phyloP scores from a whole-genome alignment of 1,140 invertebrate species.

The Aphidius ervi region DNA sequence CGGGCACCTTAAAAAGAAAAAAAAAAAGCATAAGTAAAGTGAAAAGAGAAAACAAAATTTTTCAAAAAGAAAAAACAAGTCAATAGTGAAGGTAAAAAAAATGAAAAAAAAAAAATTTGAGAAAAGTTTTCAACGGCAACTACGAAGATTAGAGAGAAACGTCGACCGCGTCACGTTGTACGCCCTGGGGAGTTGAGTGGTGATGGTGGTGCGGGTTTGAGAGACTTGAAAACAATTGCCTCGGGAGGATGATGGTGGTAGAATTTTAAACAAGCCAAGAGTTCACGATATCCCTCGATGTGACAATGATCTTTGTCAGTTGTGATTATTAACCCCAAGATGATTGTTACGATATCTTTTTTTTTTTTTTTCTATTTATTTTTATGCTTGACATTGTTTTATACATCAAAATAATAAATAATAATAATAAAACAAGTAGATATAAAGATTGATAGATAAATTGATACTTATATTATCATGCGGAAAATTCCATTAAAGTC shows the following conservation, averaged over 20 bases:
- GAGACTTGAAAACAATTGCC: conserved; percentile 42
- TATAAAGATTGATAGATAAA: too few species aligned
- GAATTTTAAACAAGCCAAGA: conserved; percentile 38
- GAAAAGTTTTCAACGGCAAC: conserved; percentile 26
- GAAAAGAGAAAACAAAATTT: neutral
- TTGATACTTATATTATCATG: neutral
- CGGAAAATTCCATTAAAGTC: conserved; percentile 38
- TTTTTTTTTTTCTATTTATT: conserved; percentile 17
- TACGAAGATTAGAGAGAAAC: conserved; percentile 33
- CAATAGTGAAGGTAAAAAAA: neutral
- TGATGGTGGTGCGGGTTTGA: conserved; percentile 10
- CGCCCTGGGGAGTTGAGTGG: neutral
- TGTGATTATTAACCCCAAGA: too few species aligned
- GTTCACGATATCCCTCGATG: conserved; percentile 3
- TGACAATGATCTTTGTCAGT: conserved; percentile 1
- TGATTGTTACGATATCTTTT: neutral
- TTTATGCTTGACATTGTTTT: too few species aligned
- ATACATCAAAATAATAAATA: too few species aligned
- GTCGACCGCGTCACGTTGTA: conserved; percentile 13
- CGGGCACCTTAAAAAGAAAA: too few species aligned
- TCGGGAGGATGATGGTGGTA: conserved; percentile 26
- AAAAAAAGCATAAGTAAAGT: neutral
- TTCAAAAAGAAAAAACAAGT: neutral
- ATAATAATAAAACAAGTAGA: too few species aligned
- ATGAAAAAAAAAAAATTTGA: conserved; percentile 8